Evolutionary conservation across 2,797 vertebrate species (phyloP), one percentile per base, ranked within the genome.

Genomic region (Moxostoma hubbsi): DNA sequence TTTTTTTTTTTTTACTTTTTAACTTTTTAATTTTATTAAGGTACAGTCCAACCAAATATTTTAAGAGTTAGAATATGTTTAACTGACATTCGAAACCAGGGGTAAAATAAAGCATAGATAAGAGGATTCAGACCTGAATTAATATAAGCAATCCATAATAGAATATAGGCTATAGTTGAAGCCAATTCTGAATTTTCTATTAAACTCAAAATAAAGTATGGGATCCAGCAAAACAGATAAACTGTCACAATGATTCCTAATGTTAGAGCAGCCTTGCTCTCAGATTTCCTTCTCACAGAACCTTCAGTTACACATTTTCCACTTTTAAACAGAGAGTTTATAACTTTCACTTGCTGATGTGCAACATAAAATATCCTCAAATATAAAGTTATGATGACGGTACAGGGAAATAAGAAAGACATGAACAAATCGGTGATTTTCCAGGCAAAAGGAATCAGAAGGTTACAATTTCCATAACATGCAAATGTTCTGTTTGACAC

Each of bases 401-500:
- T 62, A 62, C 58, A 73, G 1, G 58, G 47, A 73, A 47, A 51
- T 3, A 9, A 0, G 11, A 75, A 46, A 2, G 59, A 73, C 7
- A 73, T 16, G 7, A 65, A 12, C 15, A 47, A 2, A 4, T 65
- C 61, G 65, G 24, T 65, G 1, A 11, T 11, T 12, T 2, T 46
- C 73, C 61, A 65, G 1, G n/a, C n/a, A n/a, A n/a, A n/a, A n/a
- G n/a, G n/a, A 43, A 74, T 11, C 0, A 5, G 5, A 6, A 45
- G 43, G 12, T 83, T 1, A 53, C 90, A 91, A 64, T 89, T 79
- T n/a, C 88, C 85, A 0, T 73, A 13, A 75, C 90, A 90, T 68
- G 15, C 9, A 5, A 45, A 75, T 81, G 70, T 79, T 89, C 12
- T 85, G 6, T 65, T 45, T 4, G 9, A 51, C 18, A 50, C 2